A percentile compares a stretch with the other conserved stretches of the same genome.
phyloP scores from a whole-genome alignment of 2,888 invertebrate genomes.

The Eurytoma adleriae region DNA sequence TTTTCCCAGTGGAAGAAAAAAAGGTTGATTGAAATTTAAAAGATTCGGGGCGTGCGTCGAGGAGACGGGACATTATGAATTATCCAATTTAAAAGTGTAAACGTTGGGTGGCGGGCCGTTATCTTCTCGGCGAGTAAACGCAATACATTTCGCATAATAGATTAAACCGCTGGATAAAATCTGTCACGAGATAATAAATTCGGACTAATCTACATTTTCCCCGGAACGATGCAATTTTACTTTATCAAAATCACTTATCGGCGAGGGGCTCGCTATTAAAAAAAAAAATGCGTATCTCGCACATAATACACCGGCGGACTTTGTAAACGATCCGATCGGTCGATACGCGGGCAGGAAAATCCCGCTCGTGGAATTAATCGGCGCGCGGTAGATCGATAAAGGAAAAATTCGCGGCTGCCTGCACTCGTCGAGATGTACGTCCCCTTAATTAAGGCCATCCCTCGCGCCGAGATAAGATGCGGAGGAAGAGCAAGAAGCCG shows the following conservation, averaged over 20 bases:
- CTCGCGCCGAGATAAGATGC: conserved; percentile 35
- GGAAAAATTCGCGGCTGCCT: conserved; percentile 29
- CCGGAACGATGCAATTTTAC: not conserved
- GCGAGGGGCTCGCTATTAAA: not conserved
- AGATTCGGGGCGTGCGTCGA: too few species aligned
- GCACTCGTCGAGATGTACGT: conserved; percentile 29
- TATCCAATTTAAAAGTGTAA: too few species aligned
- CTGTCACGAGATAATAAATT: too few species aligned
- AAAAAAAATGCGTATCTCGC: not conserved
- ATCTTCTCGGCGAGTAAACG: too few species aligned
- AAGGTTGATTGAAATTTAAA: too few species aligned
- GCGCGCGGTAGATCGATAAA: conserved; percentile 26
- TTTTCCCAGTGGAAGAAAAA: too few species aligned
- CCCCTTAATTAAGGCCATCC: conserved; percentile 52
- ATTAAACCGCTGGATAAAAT: too few species aligned
- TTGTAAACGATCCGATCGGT: too few species aligned
- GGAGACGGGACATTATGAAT: too few species aligned
- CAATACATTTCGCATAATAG: too few species aligned
- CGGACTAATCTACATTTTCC: not conserved
- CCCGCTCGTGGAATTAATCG: conserved; percentile 40
- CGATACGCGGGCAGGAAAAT: not conserved
- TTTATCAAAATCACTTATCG: not conserved
- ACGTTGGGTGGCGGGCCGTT: too few species aligned
- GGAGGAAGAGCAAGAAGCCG: conserved; percentile 7
- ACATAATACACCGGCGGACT: too few species aligned